Percentiles rank a stretch among this genome's conserved stretches.
Evolutionary conservation across 2,113 vertebrate species (phyloP).

Genomic region (Scytalopus superciliaris): DNA sequence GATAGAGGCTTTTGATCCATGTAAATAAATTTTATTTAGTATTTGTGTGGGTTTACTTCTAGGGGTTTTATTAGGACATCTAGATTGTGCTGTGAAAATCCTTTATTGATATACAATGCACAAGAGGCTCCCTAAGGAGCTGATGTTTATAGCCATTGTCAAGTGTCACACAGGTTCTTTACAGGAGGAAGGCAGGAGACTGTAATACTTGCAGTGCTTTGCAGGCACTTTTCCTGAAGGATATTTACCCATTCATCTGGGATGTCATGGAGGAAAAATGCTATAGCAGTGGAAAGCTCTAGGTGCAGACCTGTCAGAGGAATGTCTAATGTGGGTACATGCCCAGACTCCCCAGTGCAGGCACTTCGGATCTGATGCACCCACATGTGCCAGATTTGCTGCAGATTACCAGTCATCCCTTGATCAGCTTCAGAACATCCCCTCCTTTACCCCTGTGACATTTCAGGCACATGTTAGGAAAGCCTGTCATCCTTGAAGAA

Average conservation of each 20-base stretch:
- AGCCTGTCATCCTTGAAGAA: not conserved
- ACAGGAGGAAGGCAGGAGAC: not conserved
- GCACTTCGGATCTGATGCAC: not conserved
- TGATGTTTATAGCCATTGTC: not conserved
- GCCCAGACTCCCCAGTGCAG: not conserved
- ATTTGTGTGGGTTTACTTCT: not conserved
- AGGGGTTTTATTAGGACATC: not conserved
- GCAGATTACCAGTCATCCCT: not conserved
- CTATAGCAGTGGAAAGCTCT: no score
- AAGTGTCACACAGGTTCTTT: not conserved
- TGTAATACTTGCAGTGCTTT: not conserved
- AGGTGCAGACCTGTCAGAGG: not conserved
- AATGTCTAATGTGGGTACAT: no score
- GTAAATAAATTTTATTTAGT: not conserved
- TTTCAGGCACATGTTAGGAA: not conserved
- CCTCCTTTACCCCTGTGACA: not conserved
- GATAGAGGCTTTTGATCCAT: not conserved
- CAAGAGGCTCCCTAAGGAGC: not conserved
- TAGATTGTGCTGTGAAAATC: not conserved
- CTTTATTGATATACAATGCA: not conserved
- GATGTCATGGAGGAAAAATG: fast-evolving
- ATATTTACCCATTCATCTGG: fast-evolving
- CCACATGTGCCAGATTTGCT: not conserved
- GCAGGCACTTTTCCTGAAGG: not conserved
- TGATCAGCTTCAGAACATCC: not conserved